These are phyloP conservation scores for Pangasius sanitwongsei DNA, from an alignment of 2,797 vertebrate species.

Conservation along the genomic window DNA sequence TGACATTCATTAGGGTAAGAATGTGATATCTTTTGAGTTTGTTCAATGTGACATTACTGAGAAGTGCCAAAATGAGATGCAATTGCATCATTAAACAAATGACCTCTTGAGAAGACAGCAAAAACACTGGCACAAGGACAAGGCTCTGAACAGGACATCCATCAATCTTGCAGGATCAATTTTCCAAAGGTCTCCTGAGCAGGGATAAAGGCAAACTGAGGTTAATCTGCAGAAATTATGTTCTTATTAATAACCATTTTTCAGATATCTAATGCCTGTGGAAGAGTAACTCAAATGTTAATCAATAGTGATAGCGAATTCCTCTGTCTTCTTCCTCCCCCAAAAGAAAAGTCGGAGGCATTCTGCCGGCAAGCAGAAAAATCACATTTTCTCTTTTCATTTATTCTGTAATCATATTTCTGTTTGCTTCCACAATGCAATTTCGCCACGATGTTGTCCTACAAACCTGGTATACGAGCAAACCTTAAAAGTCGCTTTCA, in stretches of 20 bases:
- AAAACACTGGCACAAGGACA: slow-evolving; percentile 75
- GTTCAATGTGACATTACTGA: slow-evolving; percentile 76
- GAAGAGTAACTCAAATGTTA: slow-evolving; percentile 79
- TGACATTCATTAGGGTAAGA: slow-evolving; percentile 28
- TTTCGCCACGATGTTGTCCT: slow-evolving; percentile 24
- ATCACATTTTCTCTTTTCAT: slow-evolving; percentile 44
- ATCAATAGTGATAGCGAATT: slow-evolving; percentile 81
- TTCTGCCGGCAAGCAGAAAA: slow-evolving; percentile 28
- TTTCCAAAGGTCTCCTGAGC: slow-evolving; percentile 77
- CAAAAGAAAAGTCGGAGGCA: slow-evolving; percentile 18
- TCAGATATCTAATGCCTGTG: slow-evolving; percentile 74
- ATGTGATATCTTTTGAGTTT: slow-evolving; percentile 53
- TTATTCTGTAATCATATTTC: slow-evolving; percentile 52
- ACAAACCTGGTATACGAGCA: slow-evolving; percentile 38
- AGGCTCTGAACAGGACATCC: slow-evolving; percentile 73
- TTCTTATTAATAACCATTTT: slow-evolving; percentile 86
- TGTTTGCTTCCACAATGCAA: slow-evolving; percentile 27
- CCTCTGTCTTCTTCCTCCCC: slow-evolving; percentile 65
- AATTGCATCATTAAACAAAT: slow-evolving; percentile 74
- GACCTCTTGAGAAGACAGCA: slow-evolving; percentile 60
- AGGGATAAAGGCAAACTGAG: slow-evolving; percentile 75
- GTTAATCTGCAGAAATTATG: slow-evolving; percentile 84
- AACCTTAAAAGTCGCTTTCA: slow-evolving; percentile 45
- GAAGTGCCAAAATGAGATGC: slow-evolving; percentile 63
- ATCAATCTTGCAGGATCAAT: slow-evolving; percentile 83